Evolutionary conservation across 1,140 invertebrate genomes (phyloP), one percentile per base, ranked within the genome.

Genomic region (Drosophila setifemur): DNA sequence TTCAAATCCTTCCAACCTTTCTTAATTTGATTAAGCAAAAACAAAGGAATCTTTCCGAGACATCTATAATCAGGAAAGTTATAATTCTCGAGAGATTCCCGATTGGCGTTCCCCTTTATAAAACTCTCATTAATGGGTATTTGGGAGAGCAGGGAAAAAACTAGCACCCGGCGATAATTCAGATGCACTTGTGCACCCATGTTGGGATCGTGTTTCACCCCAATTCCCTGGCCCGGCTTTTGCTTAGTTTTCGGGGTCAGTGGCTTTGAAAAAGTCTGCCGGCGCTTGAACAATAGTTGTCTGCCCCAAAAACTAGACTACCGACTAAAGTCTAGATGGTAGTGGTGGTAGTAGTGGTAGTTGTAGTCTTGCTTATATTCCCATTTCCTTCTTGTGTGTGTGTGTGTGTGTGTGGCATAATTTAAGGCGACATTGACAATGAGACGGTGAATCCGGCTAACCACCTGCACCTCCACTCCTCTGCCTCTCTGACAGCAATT

Each of bases 371-470:
- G 26, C 54, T 9, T 26, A 18, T 2, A 33, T 39, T 21, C 9
- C 23, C 1, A 16, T 2, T 8, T 12, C 33, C 31, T 33, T 37
- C 33, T 16, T 12, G 26, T 19, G 16, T 6, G 45, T 31, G 33
- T 7, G 12, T 16, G 33, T 14, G 33, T 16, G 33, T 52, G 35
- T 81, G 42, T 54, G 72, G 68, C 81, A 86, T 86, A 86, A 86
- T 86, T 86, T 86, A 86, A 86, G 63, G 61, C 75, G 81, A 86
- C 81, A 86, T 86, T 86, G 81, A 81, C 81, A 86, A 87, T 86
- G 81, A 86, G 73, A 67, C 52, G 47, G 19, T 8, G 25, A 37
- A 50, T 35, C 7, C 5, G 9, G 23, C 18, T 12, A 2, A 0
- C 16, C 3, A 5, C 40, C 19, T 21, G 18, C 2, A 45, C 43